Evolutionary conservation across 2,797 vertebrate species (phyloP).

Genomic region (Ceyx erithaca): DNA sequence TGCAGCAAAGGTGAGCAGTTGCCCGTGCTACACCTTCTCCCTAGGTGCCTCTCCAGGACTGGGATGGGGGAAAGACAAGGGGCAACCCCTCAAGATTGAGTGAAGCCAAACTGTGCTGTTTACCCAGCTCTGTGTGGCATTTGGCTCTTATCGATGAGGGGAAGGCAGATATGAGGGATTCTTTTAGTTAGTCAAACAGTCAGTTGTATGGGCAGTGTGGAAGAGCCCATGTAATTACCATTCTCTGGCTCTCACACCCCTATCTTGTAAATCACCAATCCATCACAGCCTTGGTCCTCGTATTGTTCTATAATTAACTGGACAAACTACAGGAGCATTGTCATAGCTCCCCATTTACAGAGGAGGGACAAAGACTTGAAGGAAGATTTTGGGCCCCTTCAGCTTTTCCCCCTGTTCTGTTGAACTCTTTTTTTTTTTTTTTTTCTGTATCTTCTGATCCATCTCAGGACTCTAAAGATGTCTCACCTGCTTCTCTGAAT

Average conservation of each 20-base stretch:
- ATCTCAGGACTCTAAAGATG: slow-evolving; percentile 41
- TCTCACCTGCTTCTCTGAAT: slow-evolving; percentile 52
- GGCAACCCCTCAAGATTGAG: slow-evolving; percentile 32
- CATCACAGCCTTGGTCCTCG: slow-evolving; percentile 81
- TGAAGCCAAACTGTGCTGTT: slow-evolving; percentile 53
- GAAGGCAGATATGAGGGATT: slow-evolving; percentile 68
- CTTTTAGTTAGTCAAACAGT: slow-evolving; percentile 68
- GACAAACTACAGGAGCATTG: slow-evolving; percentile 83
- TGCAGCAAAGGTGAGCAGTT: slow-evolving; percentile 71
- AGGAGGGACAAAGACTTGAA: slow-evolving; percentile 43
- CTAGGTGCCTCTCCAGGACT: slow-evolving; percentile 2
- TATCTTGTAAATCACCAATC: slow-evolving; percentile 85
- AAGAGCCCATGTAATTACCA: slow-evolving; percentile 56
- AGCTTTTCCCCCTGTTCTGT: slow-evolving; percentile 35
- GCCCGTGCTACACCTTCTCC: slow-evolving; percentile 32
- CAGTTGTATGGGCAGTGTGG: slow-evolving; percentile 53
- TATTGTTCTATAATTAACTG: slow-evolving; percentile 85
- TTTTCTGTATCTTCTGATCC: slow-evolving; percentile 30
- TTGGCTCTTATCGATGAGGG: slow-evolving; percentile 66
- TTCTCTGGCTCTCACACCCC: slow-evolving; percentile 77
- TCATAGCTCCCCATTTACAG: slow-evolving; percentile 72
- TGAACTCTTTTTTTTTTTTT: slow-evolving; percentile 31
- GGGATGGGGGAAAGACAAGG: background rate
- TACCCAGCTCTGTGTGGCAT: slow-evolving; percentile 57
- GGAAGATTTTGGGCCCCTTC: slow-evolving; percentile 20